Percentiles rank a stretch among this genome's conserved stretches.
These are phyloP conservation scores for Buathra laborator DNA, from an alignment of 2,888 invertebrate genomes.

Conservation along the genomic window DNA sequence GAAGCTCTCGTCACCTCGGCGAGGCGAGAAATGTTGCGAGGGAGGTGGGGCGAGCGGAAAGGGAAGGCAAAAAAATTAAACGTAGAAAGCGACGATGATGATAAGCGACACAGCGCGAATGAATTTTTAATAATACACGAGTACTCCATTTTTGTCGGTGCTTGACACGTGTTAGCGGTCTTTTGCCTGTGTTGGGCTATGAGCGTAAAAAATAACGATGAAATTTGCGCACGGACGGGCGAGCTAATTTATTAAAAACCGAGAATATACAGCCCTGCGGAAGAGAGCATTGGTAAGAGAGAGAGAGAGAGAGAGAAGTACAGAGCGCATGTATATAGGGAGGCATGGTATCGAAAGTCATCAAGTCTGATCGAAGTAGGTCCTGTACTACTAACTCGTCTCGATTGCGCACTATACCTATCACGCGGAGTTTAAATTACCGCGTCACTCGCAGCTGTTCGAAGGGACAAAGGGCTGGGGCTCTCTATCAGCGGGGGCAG, in stretches of 20 bases:
- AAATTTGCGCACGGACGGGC: background rate
- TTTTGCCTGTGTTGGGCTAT: constrained; percentile 6
- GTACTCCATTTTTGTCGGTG: constrained; percentile 18
- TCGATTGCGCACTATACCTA: background rate
- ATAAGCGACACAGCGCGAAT: constrained; percentile 22
- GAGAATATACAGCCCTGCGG: background rate
- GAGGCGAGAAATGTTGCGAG: background rate
- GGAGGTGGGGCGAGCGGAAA: background rate
- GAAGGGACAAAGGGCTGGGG: background rate
- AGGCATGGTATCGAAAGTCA: constrained; percentile 4
- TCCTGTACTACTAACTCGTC: background rate
- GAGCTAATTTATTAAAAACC: constrained; percentile 39
- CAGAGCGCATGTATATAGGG: background rate
- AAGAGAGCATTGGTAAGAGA: background rate
- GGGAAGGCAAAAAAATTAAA: background rate
- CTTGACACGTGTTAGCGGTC: constrained; percentile 20
- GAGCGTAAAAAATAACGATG: constrained; percentile 26
- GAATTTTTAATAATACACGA: constrained; percentile 55
- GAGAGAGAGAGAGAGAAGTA: background rate
- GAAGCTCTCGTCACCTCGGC: constrained; percentile 24
- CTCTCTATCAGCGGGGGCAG: background rate
- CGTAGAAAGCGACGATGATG: background rate
- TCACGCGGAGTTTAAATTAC: background rate
- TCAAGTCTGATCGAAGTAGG: constrained; percentile 4
- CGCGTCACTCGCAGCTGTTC: constrained; percentile 16